Base-by-base conservation (phyloP, 2,797 vertebrate species). In the Loris lydekkerianus region DNA sequence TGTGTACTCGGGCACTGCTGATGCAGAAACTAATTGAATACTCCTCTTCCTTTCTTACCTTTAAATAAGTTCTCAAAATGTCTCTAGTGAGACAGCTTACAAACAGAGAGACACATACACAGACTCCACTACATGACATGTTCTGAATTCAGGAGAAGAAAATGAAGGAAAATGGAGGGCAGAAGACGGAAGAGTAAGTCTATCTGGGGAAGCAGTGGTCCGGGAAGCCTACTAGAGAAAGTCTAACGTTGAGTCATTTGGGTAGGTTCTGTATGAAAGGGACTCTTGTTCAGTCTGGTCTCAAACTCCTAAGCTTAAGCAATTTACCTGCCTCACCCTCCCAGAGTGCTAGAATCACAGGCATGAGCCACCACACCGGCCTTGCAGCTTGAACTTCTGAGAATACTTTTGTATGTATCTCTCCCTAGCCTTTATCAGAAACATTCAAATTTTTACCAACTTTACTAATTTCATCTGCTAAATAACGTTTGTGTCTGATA, bases 51-150 rank as follows among this genome's bases (percentile, higher is more conserved):
- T 89, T 69, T 72, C n/a, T 63, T 37, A 85, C 1, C 37, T 58
- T 89, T n/a, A 84, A 49, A 56, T 31, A 77, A 77, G 23, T 40
- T 49, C 49, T 89, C 61, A 58, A 85, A 92, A 82, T 77, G n/a
- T n/a, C 63, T 27, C 25, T 20, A 76, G 4, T 37, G 15, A 80
- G 29, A 73, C 91, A 78, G 43, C 53, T 61, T 88, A 60, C 10
- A 29, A 3, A 5, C 31, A 60, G 10, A 49, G 5, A 21, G 6
- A 7, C 14, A 37, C 3, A 73, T 53, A 53, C 21, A 80, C 1
- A 21, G 20, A 69, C 49, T n/a, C 31, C 17, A 67, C 31, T 10
- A 46, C 10, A 73, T 95, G n/a, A n/a, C 80, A 43, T 75, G 2
- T 75, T 61, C 49, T 75, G 23, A 91, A 49, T 17, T 56, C 29